phyloP scores from a whole-genome alignment of 2,113 vertebrate genomes.

The Trematocara stigmaticum region DNA sequence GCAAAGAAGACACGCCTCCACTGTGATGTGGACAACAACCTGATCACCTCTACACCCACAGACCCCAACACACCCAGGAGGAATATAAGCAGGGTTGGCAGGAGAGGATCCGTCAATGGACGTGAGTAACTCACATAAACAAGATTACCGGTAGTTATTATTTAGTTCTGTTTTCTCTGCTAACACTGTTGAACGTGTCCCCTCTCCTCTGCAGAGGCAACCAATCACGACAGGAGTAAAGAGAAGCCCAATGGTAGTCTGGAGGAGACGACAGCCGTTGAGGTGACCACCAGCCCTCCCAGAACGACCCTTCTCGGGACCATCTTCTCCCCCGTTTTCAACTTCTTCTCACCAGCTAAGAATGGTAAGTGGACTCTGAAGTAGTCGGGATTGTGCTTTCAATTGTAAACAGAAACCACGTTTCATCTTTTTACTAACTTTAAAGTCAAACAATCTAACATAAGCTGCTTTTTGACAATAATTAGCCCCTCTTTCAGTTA shows the following conservation, averaged over 20 bases:
- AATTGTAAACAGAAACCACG: not conserved
- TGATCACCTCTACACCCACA: conserved; percentile 90
- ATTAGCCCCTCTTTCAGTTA: not conserved
- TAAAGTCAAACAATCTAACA: not conserved
- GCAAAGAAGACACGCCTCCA: conserved; percentile 86
- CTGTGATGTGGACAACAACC: conserved; percentile 86
- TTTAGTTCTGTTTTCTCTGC: not conserved
- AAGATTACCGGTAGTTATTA: not conserved
- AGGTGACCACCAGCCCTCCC: conserved; percentile 79
- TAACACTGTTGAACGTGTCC: not conserved
- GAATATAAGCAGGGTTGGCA: conserved; percentile 78
- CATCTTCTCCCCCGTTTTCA: conserved; percentile 97
- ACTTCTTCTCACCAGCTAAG: conserved; percentile 98
- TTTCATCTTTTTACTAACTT: not conserved
- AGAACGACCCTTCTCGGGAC: conserved; percentile 91
- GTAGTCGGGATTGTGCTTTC: not conserved
- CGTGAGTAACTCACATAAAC: conserved; percentile 69
- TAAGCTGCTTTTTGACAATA: not conserved
- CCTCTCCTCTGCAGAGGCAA: conserved; percentile 75
- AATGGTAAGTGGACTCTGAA: conserved; percentile 76
- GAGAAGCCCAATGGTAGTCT: conserved; percentile 90
- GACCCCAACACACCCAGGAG: conserved; percentile 78
- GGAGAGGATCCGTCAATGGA: conserved; percentile 88
- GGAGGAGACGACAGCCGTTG: conserved; percentile 77
- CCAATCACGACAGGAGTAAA: conserved; percentile 89